Percentiles rank a stretch among this genome's conserved stretches.
phyloP scores from a whole-genome alignment of 1,140 invertebrate species.

The Zaprionus africanus region DNA sequence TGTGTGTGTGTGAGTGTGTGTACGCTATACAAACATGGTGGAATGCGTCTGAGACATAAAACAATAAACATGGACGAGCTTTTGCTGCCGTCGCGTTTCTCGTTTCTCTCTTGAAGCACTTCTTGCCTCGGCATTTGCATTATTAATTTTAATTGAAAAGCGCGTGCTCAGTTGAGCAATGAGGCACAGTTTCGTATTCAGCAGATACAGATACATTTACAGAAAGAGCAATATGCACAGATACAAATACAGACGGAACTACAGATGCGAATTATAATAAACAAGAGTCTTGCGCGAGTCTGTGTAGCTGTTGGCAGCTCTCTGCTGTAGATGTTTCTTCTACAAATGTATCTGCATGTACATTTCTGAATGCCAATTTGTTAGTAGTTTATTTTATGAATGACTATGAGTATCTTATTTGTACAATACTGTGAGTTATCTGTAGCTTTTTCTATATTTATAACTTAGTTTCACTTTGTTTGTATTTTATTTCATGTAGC shows the following conservation, averaged over 20 bases:
- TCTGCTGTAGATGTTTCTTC: not conserved
- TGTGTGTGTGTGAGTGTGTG: not conserved
- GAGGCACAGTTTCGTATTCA: not conserved
- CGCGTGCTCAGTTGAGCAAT: constrained; percentile 1
- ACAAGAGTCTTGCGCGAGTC: constrained; percentile 11
- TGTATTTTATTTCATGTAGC: not conserved
- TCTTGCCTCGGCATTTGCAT: constrained; percentile 18
- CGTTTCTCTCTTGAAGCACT: not conserved
- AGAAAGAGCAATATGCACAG: not conserved
- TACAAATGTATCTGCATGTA: not conserved
- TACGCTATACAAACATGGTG: not conserved
- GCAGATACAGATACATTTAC: not conserved
- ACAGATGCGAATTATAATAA: constrained; percentile 33
- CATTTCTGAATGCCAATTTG: not conserved
- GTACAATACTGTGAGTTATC: too few species aligned
- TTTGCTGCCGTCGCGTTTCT: not conserved
- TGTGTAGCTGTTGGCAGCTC: not conserved
- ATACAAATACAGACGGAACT: not conserved
- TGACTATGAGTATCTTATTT: too few species aligned
- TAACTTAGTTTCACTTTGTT: not conserved
- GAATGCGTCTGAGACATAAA: constrained; percentile 5
- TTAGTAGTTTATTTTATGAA: too few species aligned
- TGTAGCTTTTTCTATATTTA: not conserved
- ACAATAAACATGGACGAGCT: constrained; percentile 21
- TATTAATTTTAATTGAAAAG: constrained; percentile 59